Base-by-base conservation (phyloP, 2,888 invertebrate species). In the Acholoe squamosa region DNA sequence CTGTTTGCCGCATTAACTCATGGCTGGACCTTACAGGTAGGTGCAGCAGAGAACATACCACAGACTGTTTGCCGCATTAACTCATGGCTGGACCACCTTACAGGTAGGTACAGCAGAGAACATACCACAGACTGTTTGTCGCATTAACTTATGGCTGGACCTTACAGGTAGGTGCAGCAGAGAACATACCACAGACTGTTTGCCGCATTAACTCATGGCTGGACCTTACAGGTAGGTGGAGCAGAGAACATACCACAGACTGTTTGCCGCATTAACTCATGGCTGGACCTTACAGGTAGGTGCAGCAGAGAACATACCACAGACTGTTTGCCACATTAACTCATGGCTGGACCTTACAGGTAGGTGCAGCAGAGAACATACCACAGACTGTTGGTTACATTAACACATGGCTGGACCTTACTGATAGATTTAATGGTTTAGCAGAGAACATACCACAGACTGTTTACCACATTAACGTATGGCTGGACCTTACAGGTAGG, bases 181-280 rank as follows among this genome's bases (percentile, higher is more conserved):
- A 80, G 43, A 80, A 10, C 33, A 19, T 80, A 16, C 80, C 80
- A n/a, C 80, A 80, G 33, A 80, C 80, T 31, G 34, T 80, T 5
- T 10, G 14, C 25, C 10, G 80, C 16, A 80, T 80, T 5, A 80
- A 80, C 43, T 10, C 80, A 28, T 80, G 80, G 80, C 80, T 80
- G 3, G 43, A 80, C 43, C 33, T 31, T 33, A n/a, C n/a, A n/a
- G n/a, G n/a, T n/a, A n/a, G n/a, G n/a, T n/a, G n/a, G 31, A 5
- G 80, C 80, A 5, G 80, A 80, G 43, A 80, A 10, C 33, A 19
- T 80, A 16, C 80, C 80, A n/a, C 80, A 80, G 33, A 80, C 80
- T 31, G 34, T 80, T 5, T 10, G 14, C 25, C 10, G 80, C 16
- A 80, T 80, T 5, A 80, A 80, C 43, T 10, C 80, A 28, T 80